A percentile compares a stretch with the other conserved stretches of the same genome.
These are phyloP conservation scores for Formica aserva DNA, from an alignment of 2,888 invertebrate genomes.

Conservation along the genomic window DNA sequence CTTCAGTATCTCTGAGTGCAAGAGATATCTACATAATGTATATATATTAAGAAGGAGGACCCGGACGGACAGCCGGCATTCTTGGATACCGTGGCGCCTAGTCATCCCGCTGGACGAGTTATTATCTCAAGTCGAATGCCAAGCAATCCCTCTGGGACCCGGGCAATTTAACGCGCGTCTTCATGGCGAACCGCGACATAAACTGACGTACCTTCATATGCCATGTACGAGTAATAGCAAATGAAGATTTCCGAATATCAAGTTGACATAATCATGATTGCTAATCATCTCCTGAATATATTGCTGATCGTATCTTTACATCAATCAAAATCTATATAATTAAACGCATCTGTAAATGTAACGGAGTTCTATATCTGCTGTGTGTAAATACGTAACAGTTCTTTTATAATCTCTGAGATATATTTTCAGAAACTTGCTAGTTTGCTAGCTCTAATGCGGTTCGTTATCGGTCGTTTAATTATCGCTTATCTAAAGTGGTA, in stretches of 20 bases:
- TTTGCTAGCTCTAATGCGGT: not conserved
- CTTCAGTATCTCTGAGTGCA: not conserved
- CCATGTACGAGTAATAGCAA: conserved; percentile 6
- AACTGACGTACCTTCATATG: conserved; percentile 21
- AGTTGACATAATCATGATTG: not conserved
- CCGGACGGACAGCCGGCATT: conserved; percentile 76
- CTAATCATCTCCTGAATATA: not conserved
- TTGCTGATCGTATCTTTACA: not conserved
- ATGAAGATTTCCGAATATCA: not conserved
- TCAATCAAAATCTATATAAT: not conserved
- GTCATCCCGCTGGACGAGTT: conserved; percentile 79
- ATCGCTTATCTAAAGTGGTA: conserved; percentile 16
- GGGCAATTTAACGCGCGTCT: conserved; percentile 59
- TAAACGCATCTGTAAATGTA: not conserved
- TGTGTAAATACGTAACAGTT: not conserved
- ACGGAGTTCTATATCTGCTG: too few relatives aligned
- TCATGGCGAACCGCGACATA: conserved; percentile 23
- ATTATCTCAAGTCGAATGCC: conserved; percentile 78
- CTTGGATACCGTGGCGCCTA: conserved; percentile 80
- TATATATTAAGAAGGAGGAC: conserved; percentile 55
- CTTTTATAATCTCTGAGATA: not conserved
- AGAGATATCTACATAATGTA: conserved; percentile 36
- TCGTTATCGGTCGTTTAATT: not conserved
- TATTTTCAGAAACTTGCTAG: not conserved
- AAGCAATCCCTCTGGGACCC: conserved; percentile 40